Percentiles rank a stretch among this genome's conserved stretches.
Evolutionary conservation across 2,113 vertebrate species (phyloP).

Genomic region (Callopanchax toddi): DNA sequence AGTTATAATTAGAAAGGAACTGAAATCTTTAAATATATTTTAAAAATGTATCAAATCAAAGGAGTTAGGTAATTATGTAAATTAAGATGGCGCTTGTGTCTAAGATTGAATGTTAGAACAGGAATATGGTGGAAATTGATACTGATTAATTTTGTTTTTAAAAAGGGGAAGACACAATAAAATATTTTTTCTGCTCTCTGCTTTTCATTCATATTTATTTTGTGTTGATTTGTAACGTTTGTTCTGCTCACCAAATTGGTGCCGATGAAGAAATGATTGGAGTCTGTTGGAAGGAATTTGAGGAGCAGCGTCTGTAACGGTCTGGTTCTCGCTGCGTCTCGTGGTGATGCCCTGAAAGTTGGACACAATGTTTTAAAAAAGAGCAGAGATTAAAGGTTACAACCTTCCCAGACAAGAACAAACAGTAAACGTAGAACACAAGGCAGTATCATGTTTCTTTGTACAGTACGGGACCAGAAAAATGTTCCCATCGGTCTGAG

Average conservation of each 20-base stretch:
- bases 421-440: conserved; percentile 20
- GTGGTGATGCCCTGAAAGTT: conserved; percentile 71
- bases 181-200: no score
- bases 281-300: conserved; percentile 88
- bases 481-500: conserved; percentile 29
- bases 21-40: no score
- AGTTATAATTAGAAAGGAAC: no score
- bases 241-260: conserved; percentile 87
- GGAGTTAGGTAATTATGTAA: no score
- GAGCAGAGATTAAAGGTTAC: conserved; percentile 23
- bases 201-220: no score
- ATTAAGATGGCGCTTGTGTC: no score
- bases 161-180: no score
- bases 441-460: conserved; percentile 9
- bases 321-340: conserved; percentile 61
- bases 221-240: no score
- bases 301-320: conserved; percentile 77
- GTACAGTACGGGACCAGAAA: not conserved
- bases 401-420: conserved; percentile 29
- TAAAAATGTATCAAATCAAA: no score
- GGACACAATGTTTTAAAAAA: not conserved
- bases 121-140: no score
- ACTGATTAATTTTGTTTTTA: no score
- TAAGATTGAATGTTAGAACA: no score
- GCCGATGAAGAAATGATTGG: conserved; percentile 89